Evolutionary conservation across 2,888 invertebrate genomes (phyloP), one percentile per base, ranked within the genome.

Genomic region (Tenthredo livida): DNA sequence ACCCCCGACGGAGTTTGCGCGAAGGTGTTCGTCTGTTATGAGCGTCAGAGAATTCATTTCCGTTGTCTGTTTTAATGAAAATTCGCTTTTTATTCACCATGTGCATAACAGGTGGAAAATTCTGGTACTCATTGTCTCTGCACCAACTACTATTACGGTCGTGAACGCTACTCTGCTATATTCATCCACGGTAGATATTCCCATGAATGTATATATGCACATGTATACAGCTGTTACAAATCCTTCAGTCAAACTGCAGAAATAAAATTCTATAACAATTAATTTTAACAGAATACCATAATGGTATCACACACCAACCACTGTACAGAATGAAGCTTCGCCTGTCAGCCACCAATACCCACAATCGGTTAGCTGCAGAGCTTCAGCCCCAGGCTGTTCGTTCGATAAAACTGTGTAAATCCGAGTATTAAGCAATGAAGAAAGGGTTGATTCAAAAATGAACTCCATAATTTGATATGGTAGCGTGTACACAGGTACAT

Each of bases 11-110:
- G 83, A 67, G 83, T 40, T 83, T 47, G 83, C 67, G 70, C 67
- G 33, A 83, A 67, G 67, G 67, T 47, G 83, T 70, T 61, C 70
- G 83, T 43, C 67, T 70, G 83, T 83, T 83, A 70, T 70, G 83
- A 83, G 61, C 67, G 47, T 61, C 83, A 21, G 17, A 58, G 50
- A 83, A 83, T 83, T 83, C 83, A 83, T 83, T 83, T 67, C 83
- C 83, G 67, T 83, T 83, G 21, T 67, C 25, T 33, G 25, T 40
- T 80, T 50, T 83, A 83, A 83, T 83, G 83, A 70, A 83, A 80
- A 80, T 61, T 58, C 47, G 40, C 80, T 58, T 80, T 80, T 61
- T 80, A 61, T 80, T 61, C 58, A 43, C 58, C 17, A 21, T 40
- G 61, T 1, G 37, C 21, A 21, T 21, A 61, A 58, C n/a, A 21